Evolutionary conservation across 2,113 vertebrate species (phyloP).

Genomic region (Condylura cristata): DNA sequence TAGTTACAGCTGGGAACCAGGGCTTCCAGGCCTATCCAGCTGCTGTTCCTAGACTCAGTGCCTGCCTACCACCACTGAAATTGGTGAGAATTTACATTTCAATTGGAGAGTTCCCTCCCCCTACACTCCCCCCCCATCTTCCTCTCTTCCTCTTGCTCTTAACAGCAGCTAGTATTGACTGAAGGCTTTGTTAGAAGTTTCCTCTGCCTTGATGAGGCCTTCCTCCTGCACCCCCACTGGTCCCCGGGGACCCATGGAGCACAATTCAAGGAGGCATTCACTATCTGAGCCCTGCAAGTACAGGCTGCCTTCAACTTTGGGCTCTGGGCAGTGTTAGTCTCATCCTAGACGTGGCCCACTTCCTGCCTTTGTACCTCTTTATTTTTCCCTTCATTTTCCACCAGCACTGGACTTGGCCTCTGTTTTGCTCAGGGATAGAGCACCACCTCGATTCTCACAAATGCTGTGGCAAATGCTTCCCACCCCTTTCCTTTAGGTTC

Average conservation of each 20-base stretch:
- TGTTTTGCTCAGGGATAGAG: not conserved
- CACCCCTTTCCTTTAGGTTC: not conserved
- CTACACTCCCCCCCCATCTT: no score
- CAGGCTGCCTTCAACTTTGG: no score
- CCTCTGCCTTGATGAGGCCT: not conserved
- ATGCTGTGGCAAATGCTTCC: no score
- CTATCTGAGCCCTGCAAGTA: no score
- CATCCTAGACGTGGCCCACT: no score
- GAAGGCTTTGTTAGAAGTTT: not conserved
- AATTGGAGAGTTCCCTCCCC: not conserved
- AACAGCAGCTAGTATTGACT: not conserved
- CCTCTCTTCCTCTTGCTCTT: not conserved
- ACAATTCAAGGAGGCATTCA: not conserved
- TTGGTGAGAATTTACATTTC: not conserved
- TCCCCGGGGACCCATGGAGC: not conserved
- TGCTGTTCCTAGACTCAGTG: not conserved
- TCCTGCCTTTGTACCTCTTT: accelerated
- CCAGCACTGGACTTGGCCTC: not conserved
- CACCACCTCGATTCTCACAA: not conserved
- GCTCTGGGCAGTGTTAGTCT: not conserved
- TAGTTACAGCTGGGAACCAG: no score
- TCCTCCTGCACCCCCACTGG: not conserved
- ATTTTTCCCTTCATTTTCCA: not conserved
- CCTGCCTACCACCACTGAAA: not conserved
- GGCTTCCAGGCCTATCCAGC: accelerated